Evolutionary conservation across 2,888 invertebrate genomes (phyloP).

Genomic region (Drosophila percnosoma): DNA sequence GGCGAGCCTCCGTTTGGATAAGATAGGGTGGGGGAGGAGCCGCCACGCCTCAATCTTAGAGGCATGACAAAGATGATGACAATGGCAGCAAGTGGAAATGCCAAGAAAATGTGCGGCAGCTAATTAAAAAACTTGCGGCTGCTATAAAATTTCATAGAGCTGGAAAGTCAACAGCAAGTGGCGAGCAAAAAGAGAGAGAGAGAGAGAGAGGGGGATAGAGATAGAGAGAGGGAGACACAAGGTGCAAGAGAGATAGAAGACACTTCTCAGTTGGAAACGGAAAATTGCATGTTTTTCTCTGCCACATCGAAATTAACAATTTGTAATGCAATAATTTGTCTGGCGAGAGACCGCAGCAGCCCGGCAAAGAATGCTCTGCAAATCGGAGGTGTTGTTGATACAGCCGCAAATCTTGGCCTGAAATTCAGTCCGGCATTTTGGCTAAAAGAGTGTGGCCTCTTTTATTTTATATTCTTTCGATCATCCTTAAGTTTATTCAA

Average conservation of each 20-base stretch:
- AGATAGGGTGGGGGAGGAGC: not conserved
- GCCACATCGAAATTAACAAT: slow-evolving; percentile 58
- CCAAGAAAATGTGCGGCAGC: slow-evolving; percentile 70
- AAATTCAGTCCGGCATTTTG: slow-evolving; percentile 27
- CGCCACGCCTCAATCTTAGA: slow-evolving; percentile 40
- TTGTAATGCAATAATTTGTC: slow-evolving; percentile 64
- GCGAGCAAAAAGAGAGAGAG: not conserved
- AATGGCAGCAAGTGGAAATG: slow-evolving; percentile 60
- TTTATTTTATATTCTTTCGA: slow-evolving; percentile 1
- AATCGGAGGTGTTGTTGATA: slow-evolving; percentile 23
- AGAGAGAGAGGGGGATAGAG: not conserved
- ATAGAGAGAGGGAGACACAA: not conserved
- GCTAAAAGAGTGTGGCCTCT: slow-evolving; percentile 21
- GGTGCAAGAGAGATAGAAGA: not conserved
- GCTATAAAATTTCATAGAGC: slow-evolving; percentile 56
- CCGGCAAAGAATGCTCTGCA: not conserved
- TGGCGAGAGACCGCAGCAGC: slow-evolving; percentile 22
- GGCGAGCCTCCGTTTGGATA: not conserved
- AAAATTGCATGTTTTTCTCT: slow-evolving; percentile 50
- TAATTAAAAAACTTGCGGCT: slow-evolving; percentile 72
- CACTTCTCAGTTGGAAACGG: slow-evolving; percentile 39
- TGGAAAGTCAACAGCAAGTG: slow-evolving; percentile 22
- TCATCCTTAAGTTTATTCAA: not conserved
- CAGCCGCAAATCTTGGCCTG: slow-evolving; percentile 37
- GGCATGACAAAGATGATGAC: slow-evolving; percentile 54